Conservation (phyloP, 1,140 invertebrate genomes). For the Pemphigus obesinymphae region DNA sequence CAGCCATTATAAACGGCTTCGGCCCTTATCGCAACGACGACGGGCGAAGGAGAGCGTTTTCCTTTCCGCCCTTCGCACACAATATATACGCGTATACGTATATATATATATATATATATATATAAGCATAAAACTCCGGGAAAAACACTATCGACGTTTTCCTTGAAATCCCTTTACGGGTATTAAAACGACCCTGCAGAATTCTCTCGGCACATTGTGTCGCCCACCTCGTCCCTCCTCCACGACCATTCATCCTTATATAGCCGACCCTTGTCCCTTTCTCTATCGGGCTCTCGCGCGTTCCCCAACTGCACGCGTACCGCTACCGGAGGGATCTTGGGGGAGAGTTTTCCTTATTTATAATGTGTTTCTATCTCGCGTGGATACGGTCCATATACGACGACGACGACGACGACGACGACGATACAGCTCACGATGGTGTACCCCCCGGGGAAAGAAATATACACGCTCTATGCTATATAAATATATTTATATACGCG, state of each 20-base stretch:
- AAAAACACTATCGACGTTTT: constrained; percentile 39
- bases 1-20: constrained; percentile 36
- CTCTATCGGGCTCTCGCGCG: neutral
- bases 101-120: constrained; percentile 1
- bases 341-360: constrained; percentile 17
- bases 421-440: neutral
- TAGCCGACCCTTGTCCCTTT: neutral
- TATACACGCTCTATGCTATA: neutral
- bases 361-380: constrained; percentile 15
- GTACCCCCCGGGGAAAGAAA: neutral
- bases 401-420: neutral
- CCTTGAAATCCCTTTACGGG: constrained; percentile 38
- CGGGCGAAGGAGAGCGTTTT: neutral
- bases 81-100: neutral
- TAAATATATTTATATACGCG: neutral
- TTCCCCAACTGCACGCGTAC: neutral
- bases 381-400: constrained; percentile 23
- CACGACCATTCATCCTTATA: neutral
- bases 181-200: constrained; percentile 37
- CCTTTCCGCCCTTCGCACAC: constrained; percentile 8
- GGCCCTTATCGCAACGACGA: constrained; percentile 34
- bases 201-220: constrained; percentile 35
- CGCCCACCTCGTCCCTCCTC: neutral
- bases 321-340: neutral
- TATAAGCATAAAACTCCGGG: neutral